Percentiles rank a stretch among this genome's conserved stretches.
phyloP scores from a whole-genome alignment of 92 coral and sea anemone genomes.

The Blastomussa wellsi region DNA sequence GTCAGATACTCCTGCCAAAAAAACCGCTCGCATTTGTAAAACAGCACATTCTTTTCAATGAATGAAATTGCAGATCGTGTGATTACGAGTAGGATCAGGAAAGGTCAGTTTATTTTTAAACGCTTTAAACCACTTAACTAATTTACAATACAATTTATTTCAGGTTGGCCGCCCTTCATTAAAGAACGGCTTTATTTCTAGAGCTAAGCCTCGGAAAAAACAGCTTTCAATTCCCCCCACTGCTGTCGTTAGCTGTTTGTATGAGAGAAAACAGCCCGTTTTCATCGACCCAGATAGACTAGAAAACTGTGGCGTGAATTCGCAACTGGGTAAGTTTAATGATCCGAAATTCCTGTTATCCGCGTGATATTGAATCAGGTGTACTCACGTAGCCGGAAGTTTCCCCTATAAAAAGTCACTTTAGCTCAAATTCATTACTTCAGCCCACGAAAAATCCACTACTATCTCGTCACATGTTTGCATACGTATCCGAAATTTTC shows the following conservation, averaged over 20 bases:
- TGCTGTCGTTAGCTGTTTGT: constrained; percentile 9
- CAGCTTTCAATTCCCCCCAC: not conserved
- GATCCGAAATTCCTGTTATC: constrained; percentile 8
- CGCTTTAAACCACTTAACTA: not conserved
- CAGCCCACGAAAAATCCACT: constrained; percentile 17
- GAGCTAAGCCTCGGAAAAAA: not conserved
- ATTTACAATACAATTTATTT: constrained; percentile 1
- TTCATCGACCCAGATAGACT: not conserved
- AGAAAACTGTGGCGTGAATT: not conserved
- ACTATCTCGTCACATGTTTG: not conserved
- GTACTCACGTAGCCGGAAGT: constrained; percentile 3
- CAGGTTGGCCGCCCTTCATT: constrained; percentile 5
- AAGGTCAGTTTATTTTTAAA: constrained; percentile 1
- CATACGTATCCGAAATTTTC: not conserved
- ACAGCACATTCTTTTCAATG: not conserved
- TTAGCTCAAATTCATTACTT: not conserved
- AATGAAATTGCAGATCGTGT: not conserved
- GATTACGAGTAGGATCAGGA: not conserved
- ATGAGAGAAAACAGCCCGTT: not conserved
- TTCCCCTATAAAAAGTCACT: not conserved
- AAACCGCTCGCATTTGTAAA: not conserved
- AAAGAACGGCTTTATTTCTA: not conserved
- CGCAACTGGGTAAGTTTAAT: constrained; percentile 1
- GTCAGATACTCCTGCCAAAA: not conserved
- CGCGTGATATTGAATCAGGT: not conserved